Evolutionary conservation across 2,888 invertebrate genomes (phyloP).

Genomic region (Hetaerina titia): DNA sequence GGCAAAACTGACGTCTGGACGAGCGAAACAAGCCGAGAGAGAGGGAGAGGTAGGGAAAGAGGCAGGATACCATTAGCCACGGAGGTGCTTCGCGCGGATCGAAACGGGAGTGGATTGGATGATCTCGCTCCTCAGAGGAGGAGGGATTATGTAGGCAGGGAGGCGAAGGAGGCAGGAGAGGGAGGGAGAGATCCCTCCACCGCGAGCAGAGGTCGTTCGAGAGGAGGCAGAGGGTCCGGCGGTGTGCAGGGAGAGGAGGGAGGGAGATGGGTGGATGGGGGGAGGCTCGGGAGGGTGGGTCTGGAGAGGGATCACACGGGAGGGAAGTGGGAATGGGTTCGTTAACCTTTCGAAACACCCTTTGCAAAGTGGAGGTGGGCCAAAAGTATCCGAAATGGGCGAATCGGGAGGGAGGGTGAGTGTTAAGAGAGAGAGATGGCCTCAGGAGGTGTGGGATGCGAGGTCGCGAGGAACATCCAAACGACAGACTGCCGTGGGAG

Average conservation of each 20-base stretch:
- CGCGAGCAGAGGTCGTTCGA: background rate
- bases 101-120: constrained; percentile 3
- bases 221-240: background rate
- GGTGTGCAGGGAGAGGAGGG: background rate
- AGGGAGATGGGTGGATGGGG: background rate
- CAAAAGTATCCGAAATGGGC: constrained; percentile 13
- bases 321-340: background rate
- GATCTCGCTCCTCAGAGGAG: background rate
- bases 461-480: background rate
- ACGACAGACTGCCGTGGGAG: background rate
- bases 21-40: background rate
- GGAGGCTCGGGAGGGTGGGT: background rate
- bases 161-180: background rate
- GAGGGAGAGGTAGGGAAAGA: background rate
- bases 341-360: constrained; percentile 35
- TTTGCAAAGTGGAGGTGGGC: constrained; percentile 35
- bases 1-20: too few relatives aligned
- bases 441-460: background rate
- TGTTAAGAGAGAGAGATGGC: background rate
- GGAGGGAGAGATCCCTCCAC: background rate
- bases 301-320: background rate
- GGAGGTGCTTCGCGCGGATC: background rate
- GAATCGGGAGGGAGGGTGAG: background rate
- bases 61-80: background rate
- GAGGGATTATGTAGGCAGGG: background rate